Conservation (phyloP, 2,797 vertebrate species). For the Odontamblyopus lacepedii region DNA sequence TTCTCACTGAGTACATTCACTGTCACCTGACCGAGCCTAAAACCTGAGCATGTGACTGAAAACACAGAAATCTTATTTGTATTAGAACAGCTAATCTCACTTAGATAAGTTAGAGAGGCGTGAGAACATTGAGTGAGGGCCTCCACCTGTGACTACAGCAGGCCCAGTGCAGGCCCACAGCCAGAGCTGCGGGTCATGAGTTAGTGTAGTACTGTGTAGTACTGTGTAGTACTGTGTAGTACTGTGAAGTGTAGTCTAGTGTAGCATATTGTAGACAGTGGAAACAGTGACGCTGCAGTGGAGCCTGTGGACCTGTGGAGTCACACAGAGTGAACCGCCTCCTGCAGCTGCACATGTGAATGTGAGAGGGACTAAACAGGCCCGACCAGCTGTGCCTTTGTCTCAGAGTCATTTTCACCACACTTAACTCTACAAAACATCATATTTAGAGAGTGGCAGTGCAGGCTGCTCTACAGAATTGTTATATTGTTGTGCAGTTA, state of each 20-base stretch:
- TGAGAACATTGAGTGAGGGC: slow-evolving; percentile 1
- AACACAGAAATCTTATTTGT: slow-evolving; percentile 4
- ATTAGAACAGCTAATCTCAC: background rate
- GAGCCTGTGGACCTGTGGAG: background rate
- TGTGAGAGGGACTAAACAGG: background rate
- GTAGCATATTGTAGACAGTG: background rate
- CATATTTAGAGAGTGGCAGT: too few species aligned
- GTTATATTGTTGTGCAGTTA: too few species aligned
- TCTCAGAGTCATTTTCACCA: background rate
- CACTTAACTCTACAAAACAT: background rate
- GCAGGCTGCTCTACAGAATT: too few species aligned
- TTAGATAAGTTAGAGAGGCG: background rate
- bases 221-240: too few species aligned
- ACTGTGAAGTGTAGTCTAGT: too few species aligned
- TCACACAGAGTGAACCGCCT: background rate
- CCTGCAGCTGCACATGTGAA: background rate
- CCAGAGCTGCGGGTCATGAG: background rate
- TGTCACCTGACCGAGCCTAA: background rate
- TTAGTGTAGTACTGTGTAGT: too few species aligned
- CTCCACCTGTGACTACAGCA: background rate
- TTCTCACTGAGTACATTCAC: background rate
- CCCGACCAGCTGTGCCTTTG: background rate
- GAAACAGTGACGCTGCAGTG: background rate
- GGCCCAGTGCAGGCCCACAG: background rate
- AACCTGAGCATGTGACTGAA: slow-evolving; percentile 1